Evolutionary conservation across 1,140 invertebrate species (phyloP).

Genomic region (Heliothis virescens): DNA sequence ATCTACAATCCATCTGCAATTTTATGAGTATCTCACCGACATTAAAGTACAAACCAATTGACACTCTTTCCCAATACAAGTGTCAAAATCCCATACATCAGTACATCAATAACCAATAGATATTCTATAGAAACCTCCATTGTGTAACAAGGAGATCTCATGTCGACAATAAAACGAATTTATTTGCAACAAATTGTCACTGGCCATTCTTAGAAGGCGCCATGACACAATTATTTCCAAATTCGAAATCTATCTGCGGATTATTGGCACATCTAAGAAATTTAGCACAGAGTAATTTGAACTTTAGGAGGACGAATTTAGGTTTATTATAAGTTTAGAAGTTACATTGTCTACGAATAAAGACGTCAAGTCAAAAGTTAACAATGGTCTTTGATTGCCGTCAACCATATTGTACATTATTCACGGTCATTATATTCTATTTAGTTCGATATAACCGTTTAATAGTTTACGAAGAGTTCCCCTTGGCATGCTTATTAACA

Average conservation of each 20-base stretch:
- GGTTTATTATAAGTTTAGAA: not conserved
- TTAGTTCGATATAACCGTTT: constrained; percentile 85
- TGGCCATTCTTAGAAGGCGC: constrained; percentile 64
- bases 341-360: constrained; percentile 56
- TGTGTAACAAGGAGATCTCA: constrained; percentile 16
- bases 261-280: constrained; percentile 43
- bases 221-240: constrained; percentile 60
- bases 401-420: constrained; percentile 79
- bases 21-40: constrained; percentile 5
- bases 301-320: not conserved
- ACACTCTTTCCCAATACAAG: constrained; percentile 3
- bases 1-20: not conserved
- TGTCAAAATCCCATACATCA: constrained; percentile 31
- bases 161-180: constrained; percentile 52
- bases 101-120: constrained; percentile 36
- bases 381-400: constrained; percentile 79
- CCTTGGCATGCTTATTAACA: constrained; percentile 85
- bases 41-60: constrained; percentile 21
- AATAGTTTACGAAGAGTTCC: constrained; percentile 80
- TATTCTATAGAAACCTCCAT: constrained; percentile 37
- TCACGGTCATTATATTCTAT: constrained; percentile 85
- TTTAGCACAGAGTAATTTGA: not conserved
- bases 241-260: constrained; percentile 56
- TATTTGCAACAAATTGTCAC: constrained; percentile 65
- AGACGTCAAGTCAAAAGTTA: constrained; percentile 77